Base-by-base conservation (phyloP, 2,797 vertebrate genomes). In the Phoeniculus purpureus region DNA sequence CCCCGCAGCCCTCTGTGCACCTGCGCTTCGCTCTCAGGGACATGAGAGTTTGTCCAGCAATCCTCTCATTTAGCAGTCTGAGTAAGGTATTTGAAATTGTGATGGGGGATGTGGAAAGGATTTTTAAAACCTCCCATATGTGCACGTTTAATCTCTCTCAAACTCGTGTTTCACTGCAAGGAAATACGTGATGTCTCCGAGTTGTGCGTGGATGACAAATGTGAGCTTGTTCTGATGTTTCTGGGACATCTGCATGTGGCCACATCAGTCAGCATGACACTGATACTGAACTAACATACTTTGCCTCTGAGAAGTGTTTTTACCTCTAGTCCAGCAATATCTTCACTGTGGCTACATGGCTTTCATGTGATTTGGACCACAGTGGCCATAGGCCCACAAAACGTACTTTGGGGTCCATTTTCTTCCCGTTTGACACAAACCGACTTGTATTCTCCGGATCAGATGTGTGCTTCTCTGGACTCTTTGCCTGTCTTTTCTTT, bases 291-390 rank as follows among this genome's bases (percentile, higher is more conserved):
- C 12, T 59, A 71, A 50, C 0, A 1, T 4, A 12, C 10, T 15
- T 61, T 87, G 15, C 10, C n/a, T 81, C 9, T 65, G 54, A 52
- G 8, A 89, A 32, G 4, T 5, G 1, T 5, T 91, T 90, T 84
- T 84, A 11, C 18, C 26, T 81, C 78, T 76, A 89, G 60, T 59
- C 19, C 40, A 52, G 15, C 29, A 66, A 11, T 76, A 32, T 26
- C 21, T 71, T 60, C 8, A 29, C 18, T 45, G 27, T 0, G 0
- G 26, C 27, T 89, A 27, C 0, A 0, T 29, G 31, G 13, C 4
- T 86, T 81, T 73, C 51, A 17, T 2, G 1, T 64, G 12, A 10
- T 7, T 76, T 66, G 70, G n/a, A 10, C 23, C 75, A n/a, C 21
- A 34, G 40, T 5, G 48, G 21, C 9, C 0, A 0, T 15, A 85